Percentiles rank a stretch among this genome's conserved stretches.
These are phyloP conservation scores for Nerophis lumbriciformis DNA, from an alignment of 2,113 vertebrate species.

Conservation along the genomic window DNA sequence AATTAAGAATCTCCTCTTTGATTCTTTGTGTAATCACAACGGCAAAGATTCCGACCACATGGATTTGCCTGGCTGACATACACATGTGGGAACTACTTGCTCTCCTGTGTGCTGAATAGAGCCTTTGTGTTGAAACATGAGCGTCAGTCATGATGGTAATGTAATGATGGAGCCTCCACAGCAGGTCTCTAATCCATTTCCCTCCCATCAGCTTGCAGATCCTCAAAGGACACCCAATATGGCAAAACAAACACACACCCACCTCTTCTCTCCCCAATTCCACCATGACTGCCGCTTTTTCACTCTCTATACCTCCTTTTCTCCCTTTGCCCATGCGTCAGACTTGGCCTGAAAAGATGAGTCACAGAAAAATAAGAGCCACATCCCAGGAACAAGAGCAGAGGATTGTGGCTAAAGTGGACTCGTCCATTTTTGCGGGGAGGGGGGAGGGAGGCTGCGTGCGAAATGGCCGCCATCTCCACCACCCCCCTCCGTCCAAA, in stretches of 20 bases:
- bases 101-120: slow-evolving; percentile 49
- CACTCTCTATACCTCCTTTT: background rate
- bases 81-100: slow-evolving; percentile 21
- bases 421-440: background rate
- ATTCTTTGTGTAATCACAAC: slow-evolving; percentile 32
- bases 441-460: slow-evolving; percentile 20
- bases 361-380: slow-evolving; percentile 55
- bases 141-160: slow-evolving; percentile 29
- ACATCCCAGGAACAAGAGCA: slow-evolving; percentile 47
- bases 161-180: slow-evolving; percentile 48
- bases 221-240: slow-evolving; percentile 51
- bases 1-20: background rate
- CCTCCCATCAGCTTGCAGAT: slow-evolving; percentile 21
- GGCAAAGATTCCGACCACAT: slow-evolving; percentile 32
- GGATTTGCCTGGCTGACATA: slow-evolving; percentile 20
- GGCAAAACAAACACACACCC: slow-evolving; percentile 54
- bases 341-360: slow-evolving; percentile 47
- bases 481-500: slow-evolving; percentile 20
- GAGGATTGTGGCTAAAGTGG: slow-evolving; percentile 53
- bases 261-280: background rate
- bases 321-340: background rate
- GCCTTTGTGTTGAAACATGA: slow-evolving; percentile 59
- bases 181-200: slow-evolving; percentile 37
- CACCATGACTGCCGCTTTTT: too few relatives aligned
- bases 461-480: slow-evolving; percentile 57